These are phyloP conservation scores for Leptopterna dolabrata DNA, from an alignment of 2,888 invertebrate genomes.

Conservation along the genomic window DNA sequence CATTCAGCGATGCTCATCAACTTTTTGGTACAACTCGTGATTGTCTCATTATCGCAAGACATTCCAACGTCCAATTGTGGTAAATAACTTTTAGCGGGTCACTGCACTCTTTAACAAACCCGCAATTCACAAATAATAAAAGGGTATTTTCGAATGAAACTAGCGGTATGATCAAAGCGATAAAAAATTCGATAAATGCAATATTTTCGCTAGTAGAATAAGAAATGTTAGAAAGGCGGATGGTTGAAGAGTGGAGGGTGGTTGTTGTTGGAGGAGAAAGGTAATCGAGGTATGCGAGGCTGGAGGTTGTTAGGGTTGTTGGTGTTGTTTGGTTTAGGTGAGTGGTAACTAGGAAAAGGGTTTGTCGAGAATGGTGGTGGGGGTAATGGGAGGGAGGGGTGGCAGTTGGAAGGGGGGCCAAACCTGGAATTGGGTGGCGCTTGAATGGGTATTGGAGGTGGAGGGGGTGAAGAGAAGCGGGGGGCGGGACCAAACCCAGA, in stretches of 20 bases:
- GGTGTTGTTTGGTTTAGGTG: constrained; percentile 15
- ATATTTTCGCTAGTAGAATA: neutral
- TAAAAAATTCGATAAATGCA: constrained; percentile 26
- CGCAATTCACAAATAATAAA: neutral
- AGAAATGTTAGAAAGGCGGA: constrained; percentile 13
- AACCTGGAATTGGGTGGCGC: neutral
- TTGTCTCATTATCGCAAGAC: neutral
- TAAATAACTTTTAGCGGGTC: neutral
- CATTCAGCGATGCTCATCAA: neutral
- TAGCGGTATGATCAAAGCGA: neutral
- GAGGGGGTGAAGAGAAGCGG: neutral
- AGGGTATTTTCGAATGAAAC: neutral
- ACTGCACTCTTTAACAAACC: neutral
- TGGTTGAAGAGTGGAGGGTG: constrained; percentile 30
- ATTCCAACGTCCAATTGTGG: neutral
- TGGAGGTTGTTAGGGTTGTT: constrained; percentile 27
- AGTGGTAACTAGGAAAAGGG: constrained; percentile 18
- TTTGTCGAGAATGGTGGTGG: constrained; percentile 9
- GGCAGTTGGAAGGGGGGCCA: neutral
- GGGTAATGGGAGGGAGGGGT: neutral
- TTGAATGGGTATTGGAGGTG: neutral
- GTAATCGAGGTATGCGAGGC: constrained; percentile 30
- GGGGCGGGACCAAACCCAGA: neutral
- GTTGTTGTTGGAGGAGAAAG: constrained; percentile 40
- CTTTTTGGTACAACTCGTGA: neutral